Evolutionary conservation across 1,140 invertebrate genomes (phyloP), one percentile per base, ranked within the genome.

Genomic region (Drosophila arizonae): DNA sequence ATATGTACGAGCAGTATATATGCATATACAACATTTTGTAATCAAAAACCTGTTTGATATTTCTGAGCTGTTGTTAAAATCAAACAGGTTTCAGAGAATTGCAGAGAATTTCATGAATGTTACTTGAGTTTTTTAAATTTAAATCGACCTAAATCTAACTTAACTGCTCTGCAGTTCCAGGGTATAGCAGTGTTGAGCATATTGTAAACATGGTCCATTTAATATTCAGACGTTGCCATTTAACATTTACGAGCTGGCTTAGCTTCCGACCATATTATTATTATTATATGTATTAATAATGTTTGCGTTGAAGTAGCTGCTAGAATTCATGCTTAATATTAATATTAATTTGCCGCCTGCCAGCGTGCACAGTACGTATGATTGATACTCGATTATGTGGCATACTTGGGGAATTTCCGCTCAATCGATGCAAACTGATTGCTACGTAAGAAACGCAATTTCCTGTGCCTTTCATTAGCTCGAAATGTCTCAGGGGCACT

Each of bases 351-450:
- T 65, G 46, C 11, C 33, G 33, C 28, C 30, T 56, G 67, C 56
- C 28, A 55, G 57, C 4, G 50, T 15, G 54, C 50, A 57, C 45
- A 30, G 62, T 67, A 73, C 78, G 69, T 81, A 81, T 81, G 77
- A 79, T 65, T 79, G 77, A 79, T 80, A 48, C 64, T 58, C 30
- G 70, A 72, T 60, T 60, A 55, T 72, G 64, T 67, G 55, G 55
- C 26, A 28, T 36, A 39, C 11, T 57, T 57, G 54, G 15, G 28
- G 39, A 61, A 61, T 68, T 51, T 10, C 45, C 24, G 26, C 64
- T 33, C 24, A 57, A 61, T 48, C 45, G 43, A 28, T 33, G 30
- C 11, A 58, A 66, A 43, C 45, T 65, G 13, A 48, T 46, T 43
- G 15, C n/a, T 30, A 36, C 11, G 43, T 9, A 17, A 30, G 28